Evolutionary conservation across 2,113 vertebrate species (phyloP).

Genomic region (Cottus gobio): DNA sequence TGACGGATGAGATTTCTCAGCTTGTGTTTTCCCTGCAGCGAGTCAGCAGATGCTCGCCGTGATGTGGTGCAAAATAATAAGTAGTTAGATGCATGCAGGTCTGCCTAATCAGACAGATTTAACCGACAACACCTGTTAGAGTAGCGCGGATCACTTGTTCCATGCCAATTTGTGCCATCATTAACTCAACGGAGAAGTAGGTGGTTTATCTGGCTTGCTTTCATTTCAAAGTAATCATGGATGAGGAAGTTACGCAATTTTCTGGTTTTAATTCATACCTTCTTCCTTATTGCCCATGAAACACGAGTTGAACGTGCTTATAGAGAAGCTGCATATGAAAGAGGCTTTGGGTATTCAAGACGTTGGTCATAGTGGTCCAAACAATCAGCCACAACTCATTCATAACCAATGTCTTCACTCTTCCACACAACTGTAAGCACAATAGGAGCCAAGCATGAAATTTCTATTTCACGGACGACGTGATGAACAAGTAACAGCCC

Average conservation of each 20-base stretch:
- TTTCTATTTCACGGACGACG: slow-evolving; percentile 1
- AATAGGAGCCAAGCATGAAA: not conserved
- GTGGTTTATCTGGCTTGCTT: not conserved
- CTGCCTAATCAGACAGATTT: not conserved
- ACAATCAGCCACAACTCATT: not conserved
- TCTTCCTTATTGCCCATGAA: not conserved
- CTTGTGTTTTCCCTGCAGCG: no score
- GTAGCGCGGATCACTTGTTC: not conserved
- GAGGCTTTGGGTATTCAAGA: not conserved
- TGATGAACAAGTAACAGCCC: not conserved
- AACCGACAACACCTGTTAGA: not conserved
- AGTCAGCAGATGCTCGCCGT: not conserved
- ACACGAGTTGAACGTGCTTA: not conserved
- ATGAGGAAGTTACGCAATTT: not conserved
- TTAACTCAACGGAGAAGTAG: not conserved
- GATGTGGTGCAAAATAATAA: not conserved
- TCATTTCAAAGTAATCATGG: not conserved
- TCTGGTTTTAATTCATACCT: not conserved
- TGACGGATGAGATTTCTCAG: no score
- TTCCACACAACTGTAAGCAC: not conserved
- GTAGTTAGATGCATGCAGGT: not conserved
- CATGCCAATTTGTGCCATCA: not conserved
- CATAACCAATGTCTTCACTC: not conserved
- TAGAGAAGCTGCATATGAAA: not conserved
- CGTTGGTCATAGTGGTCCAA: not conserved